Conservation (phyloP, 2,113 vertebrate species). For the Bungarus multicinctus region DNA sequence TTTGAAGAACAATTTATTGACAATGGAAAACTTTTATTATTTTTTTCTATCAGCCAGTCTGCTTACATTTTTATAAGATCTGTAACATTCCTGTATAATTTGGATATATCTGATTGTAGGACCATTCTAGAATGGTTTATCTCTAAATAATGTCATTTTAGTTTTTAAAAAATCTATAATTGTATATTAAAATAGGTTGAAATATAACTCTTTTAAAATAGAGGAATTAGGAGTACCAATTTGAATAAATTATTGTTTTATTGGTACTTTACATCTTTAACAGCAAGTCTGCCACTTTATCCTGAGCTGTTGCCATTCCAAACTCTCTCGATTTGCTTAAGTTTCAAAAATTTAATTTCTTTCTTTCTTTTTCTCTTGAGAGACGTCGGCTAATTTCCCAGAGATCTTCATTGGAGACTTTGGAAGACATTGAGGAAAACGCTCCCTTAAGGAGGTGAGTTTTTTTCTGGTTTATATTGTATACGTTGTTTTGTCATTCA, state of each 20-base stretch:
- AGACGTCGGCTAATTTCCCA: constrained; percentile 96
- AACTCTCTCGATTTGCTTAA: background rate
- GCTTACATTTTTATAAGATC: background rate
- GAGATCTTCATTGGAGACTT: constrained; percentile 94
- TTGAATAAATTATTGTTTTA: background rate
- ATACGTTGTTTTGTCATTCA: background rate
- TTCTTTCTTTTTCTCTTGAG: constrained; percentile 31
- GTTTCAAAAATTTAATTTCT: background rate
- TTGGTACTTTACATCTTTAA: background rate
- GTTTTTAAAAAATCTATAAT: background rate
- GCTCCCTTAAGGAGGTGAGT: constrained; percentile 91
- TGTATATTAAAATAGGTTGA: background rate
- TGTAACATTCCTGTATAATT: background rate
- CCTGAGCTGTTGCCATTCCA: background rate
- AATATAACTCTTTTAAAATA: background rate
- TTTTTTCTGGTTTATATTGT: background rate
- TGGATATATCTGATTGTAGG: background rate
- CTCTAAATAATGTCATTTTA: background rate
- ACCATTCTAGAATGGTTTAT: background rate
- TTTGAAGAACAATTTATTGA: background rate
- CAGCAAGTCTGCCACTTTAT: background rate
- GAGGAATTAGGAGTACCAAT: background rate
- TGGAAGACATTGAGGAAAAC: constrained; percentile 99
- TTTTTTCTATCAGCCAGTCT: background rate
- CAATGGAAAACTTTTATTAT: background rate